Evolutionary conservation across 2,113 vertebrate species (phyloP).

Genomic region (Agelaius phoeniceus): DNA sequence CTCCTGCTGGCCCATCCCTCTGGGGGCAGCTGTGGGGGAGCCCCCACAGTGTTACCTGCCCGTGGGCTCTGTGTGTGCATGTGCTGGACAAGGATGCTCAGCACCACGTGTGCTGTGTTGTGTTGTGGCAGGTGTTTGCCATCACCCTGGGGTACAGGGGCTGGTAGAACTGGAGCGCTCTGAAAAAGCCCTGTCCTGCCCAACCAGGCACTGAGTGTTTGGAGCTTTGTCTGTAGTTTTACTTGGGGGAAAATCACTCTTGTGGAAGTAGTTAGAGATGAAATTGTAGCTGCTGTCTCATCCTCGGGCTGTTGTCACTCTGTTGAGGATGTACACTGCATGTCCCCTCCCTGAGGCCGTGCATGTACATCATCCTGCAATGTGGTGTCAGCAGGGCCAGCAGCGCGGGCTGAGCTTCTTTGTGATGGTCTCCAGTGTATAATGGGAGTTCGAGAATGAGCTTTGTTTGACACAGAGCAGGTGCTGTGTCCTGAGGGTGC

Average conservation of each 20-base stretch:
- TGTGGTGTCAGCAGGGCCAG: neutral
- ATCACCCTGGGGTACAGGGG: fast-evolving
- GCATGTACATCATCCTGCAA: neutral
- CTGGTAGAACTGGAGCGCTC: neutral
- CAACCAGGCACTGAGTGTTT: neutral
- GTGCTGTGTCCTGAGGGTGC: neutral
- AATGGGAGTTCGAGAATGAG: neutral
- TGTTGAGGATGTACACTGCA: neutral
- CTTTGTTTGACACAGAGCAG: neutral
- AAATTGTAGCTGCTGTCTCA: neutral
- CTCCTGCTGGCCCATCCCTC: neutral
- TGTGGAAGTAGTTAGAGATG: neutral
- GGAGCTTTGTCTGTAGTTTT: neutral
- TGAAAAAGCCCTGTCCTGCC: neutral
- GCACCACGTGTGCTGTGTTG: fast-evolving
- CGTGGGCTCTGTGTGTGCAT: neutral
- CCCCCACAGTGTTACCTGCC: fast-evolving
- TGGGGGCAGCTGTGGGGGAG: neutral
- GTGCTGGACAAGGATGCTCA: neutral
- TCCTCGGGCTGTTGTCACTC: neutral
- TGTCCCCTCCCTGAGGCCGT: neutral
- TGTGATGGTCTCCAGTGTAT: neutral
- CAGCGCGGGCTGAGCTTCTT: neutral
- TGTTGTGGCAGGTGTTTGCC: neutral
- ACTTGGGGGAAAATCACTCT: neutral